These are phyloP conservation scores for Dipodomys stephensi DNA, from an alignment of 2,113 vertebrate genomes.

Conservation along the genomic window DNA sequence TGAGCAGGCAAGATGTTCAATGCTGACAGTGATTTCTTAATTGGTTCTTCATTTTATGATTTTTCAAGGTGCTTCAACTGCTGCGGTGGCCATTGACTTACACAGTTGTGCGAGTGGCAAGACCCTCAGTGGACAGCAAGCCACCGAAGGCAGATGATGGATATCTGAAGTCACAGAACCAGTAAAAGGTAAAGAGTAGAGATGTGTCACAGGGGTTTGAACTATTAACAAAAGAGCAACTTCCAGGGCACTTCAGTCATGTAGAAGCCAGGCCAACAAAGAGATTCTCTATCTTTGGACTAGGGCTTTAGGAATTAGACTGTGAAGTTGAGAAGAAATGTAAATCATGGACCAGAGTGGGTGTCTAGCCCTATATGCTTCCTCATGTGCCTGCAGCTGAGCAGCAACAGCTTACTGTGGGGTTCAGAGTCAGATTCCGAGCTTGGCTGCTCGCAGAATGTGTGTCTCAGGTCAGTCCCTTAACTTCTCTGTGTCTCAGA, in stretches of 20 bases:
- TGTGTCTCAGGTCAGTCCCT: background rate
- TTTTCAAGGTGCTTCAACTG: background rate
- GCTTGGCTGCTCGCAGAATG: background rate
- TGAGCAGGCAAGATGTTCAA: background rate
- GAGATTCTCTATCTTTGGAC: background rate
- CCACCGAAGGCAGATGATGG: background rate
- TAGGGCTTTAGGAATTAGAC: background rate
- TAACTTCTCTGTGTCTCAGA: background rate
- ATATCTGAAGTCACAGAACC: background rate
- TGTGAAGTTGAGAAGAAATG: background rate
- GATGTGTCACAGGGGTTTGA: background rate
- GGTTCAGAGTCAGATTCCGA: background rate
- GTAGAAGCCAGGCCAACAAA: background rate
- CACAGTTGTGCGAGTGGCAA: background rate
- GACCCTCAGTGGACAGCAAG: background rate
- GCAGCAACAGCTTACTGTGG: background rate
- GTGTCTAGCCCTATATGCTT: too few species aligned
- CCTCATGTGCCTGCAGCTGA: background rate
- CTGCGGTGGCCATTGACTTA: background rate
- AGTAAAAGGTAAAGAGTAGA: background rate
- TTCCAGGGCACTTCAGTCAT: background rate
- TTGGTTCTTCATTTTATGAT: background rate
- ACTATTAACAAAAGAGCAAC: background rate
- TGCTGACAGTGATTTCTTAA: background rate
- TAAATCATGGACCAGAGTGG: rapidly evolving